Evolutionary conservation across 2,888 invertebrate species (phyloP).

Genomic region (Meta bourneti): DNA sequence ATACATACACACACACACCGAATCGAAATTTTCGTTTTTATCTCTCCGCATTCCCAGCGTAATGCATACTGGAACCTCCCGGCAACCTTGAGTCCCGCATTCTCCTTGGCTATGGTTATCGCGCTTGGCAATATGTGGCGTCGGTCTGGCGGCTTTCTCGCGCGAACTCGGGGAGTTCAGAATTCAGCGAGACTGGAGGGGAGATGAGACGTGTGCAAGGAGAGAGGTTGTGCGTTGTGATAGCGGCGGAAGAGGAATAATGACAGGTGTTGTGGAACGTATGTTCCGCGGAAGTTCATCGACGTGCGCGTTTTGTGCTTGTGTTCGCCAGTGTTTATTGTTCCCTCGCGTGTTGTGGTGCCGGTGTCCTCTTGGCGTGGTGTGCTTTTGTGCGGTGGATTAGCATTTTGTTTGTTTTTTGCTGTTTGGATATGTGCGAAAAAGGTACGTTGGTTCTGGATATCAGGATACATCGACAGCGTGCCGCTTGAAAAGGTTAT

Average conservation of each 20-base stretch:
- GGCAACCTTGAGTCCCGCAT: constrained; percentile 1
- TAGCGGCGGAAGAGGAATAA: background rate
- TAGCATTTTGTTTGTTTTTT: background rate
- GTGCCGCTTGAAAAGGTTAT: too few relatives aligned
- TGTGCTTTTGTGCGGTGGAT: constrained; percentile 3
- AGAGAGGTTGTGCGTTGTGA: constrained; percentile 1
- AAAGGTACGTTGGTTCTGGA: constrained; percentile 7
- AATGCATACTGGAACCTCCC: background rate
- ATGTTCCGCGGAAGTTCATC: constrained; percentile 46
- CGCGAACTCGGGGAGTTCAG: background rate
- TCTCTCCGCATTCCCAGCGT: constrained; percentile 42
- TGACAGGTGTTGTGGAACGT: constrained; percentile 46
- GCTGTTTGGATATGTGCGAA: constrained; percentile 23
- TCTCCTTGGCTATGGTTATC: background rate
- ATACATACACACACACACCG: constrained; percentile 17
- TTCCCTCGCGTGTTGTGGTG: constrained; percentile 31
- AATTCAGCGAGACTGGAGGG: constrained; percentile 4
- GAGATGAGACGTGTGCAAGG: constrained; percentile 12
- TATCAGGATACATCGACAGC: too few relatives aligned
- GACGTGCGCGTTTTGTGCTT: constrained; percentile 24
- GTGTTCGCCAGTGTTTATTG: constrained; percentile 34
- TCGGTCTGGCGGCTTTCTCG: background rate
- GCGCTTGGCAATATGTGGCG: constrained; percentile 8
- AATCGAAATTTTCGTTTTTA: constrained; percentile 28
- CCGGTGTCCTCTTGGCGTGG: constrained; percentile 24